Evolutionary conservation across 2,797 vertebrate genomes (phyloP).

Genomic region (Saguinus oedipus): DNA sequence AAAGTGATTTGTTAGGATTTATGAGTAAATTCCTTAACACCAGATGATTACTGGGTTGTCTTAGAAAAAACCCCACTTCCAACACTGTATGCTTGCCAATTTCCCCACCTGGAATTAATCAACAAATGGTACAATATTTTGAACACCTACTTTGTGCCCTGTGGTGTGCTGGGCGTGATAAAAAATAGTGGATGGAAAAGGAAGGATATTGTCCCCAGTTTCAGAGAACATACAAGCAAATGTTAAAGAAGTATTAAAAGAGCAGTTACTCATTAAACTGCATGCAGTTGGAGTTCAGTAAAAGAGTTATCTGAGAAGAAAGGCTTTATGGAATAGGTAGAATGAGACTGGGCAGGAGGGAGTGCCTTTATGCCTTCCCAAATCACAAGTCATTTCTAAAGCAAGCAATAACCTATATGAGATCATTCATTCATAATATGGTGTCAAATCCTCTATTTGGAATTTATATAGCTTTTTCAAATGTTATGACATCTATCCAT

Average conservation of each 20-base stretch:
- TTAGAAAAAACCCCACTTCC: background rate
- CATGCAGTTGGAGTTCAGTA: background rate
- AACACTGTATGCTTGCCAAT: slow-evolving; percentile 1
- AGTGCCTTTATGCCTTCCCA: background rate
- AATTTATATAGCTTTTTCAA: background rate
- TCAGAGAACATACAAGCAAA: slow-evolving; percentile 8
- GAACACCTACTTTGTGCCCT: background rate
- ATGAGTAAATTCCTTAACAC: slow-evolving; percentile 46
- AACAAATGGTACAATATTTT: background rate
- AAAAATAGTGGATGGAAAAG: background rate
- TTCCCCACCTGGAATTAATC: slow-evolving; percentile 44
- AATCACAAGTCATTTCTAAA: slow-evolving; percentile 49
- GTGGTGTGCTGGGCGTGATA: background rate
- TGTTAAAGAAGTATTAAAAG: background rate
- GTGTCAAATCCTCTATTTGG: background rate
- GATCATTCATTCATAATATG: background rate
- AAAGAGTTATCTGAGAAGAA: background rate
- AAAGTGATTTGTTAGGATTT: slow-evolving; percentile 64
- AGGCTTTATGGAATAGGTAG: background rate
- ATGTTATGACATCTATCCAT: background rate
- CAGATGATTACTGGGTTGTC: slow-evolving; percentile 48
- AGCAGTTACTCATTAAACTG: background rate
- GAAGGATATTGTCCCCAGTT: background rate
- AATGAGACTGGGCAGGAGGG: background rate
- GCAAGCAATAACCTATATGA: background rate